Base-by-base conservation (phyloP, 2,888 invertebrate species). In the Coecobrya sp. region DNA sequence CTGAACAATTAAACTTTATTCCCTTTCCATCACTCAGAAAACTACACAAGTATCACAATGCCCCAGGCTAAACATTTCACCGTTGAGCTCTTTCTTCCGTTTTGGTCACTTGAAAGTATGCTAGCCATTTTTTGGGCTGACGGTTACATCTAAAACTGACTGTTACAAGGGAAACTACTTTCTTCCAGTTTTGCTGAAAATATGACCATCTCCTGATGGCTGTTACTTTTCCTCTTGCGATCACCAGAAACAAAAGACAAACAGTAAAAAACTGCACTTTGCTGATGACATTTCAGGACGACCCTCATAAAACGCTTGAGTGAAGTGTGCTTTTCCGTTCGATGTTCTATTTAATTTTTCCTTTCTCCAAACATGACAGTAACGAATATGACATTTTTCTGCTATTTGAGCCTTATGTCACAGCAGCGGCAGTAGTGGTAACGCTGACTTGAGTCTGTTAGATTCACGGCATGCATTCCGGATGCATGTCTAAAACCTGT, bases 151-250 rank as follows among this genome's bases (percentile, higher is more conserved):
- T 36, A 2, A 0, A 30, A 27, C 25, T 36, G 27, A 1, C 27
- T 13, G 68, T 68, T 68, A 68, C 68, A 68, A 68, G 68, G 68
- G 68, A 68, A 68, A 68, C 68, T 68, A 11, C 27, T 11, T 65
- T 27, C 65, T 59, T 4, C n/a, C 0, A 19, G 2, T 3, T 19
- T 4, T 19, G 5, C 13, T 19, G n/a, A 55, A 55, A 55, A 62
- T 65, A 10, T 27, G 19, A 19, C 19, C 8, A 7, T 59, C n/a
- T n/a, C n/a, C n/a, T n/a, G n/a, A n/a, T n/a, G n/a, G n/a, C 27
- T 65, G 25, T 19, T 11, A 27, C 65, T 13, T 19, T 22, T 59
- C n/a, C 19, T 59, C 59, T 16, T 59, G 1, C 22, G 10, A 10
- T 11, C 52, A 52, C 59, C n/a, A 59, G 16, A 59, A 16, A n/a